Evolutionary conservation across 1,140 invertebrate species (phyloP).

Genomic region (Acyrthosiphon pisum): DNA sequence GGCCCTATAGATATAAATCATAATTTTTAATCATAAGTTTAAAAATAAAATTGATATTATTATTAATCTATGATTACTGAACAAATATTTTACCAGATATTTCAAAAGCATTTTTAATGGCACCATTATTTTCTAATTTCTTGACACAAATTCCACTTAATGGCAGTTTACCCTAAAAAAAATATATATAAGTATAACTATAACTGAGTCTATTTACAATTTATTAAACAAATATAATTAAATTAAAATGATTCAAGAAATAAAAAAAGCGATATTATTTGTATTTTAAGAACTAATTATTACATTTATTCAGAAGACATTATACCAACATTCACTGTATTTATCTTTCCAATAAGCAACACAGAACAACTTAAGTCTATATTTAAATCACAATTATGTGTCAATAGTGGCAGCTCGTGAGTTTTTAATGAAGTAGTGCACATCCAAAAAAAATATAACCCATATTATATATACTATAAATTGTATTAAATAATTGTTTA

Average conservation of each 20-base stretch:
- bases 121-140: slow-evolving; percentile 79
- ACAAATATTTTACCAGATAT: slow-evolving; percentile 72
- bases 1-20: slow-evolving; percentile 70
- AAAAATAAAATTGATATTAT: not conserved
- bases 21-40: not conserved
- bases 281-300: not conserved
- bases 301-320: not conserved
- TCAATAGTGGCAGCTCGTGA: too few species aligned
- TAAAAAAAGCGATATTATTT: not conserved
- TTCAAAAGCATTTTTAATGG: slow-evolving; percentile 88
- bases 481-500: too few species aligned
- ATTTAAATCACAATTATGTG: too few species aligned
- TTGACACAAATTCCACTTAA: slow-evolving; percentile 82
- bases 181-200: not conserved
- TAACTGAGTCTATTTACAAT: not conserved
- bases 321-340: not conserved
- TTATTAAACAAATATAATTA: not conserved
- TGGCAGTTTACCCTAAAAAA: slow-evolving; percentile 83
- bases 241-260: not conserved
- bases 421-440: too few species aligned
- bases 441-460: too few species aligned
- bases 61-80: not conserved
- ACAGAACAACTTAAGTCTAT: too few species aligned
- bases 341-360: too few species aligned
- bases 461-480: too few species aligned